A percentile compares a stretch with the other conserved stretches of the same genome.
Conservation (phyloP, 2,888 invertebrate genomes). For the Dione vanillae region DNA sequence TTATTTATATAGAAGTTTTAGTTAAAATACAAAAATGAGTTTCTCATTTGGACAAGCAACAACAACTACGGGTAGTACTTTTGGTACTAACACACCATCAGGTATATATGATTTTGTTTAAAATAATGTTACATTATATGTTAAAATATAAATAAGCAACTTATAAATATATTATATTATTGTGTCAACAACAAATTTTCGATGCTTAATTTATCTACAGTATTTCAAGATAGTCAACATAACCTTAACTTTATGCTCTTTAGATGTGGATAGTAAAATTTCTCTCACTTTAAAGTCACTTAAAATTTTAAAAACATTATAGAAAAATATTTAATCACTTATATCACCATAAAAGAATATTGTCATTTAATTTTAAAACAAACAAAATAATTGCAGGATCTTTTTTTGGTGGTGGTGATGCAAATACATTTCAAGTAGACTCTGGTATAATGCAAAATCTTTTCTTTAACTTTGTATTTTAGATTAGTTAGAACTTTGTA, state of each 20-base stretch:
- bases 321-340: too few species aligned
- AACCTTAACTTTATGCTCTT: slow-evolving; percentile 10
- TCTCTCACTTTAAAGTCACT: too few species aligned
- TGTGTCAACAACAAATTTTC: not conserved
- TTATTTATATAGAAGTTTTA: not conserved
- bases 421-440: slow-evolving; percentile 66
- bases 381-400: slow-evolving; percentile 58
- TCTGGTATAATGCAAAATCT: slow-evolving; percentile 54
- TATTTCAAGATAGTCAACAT: slow-evolving; percentile 16
- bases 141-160: not conserved
- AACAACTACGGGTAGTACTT: slow-evolving; percentile 65
- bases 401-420: slow-evolving; percentile 73
- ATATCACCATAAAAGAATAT: not conserved
- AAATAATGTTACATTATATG: too few species aligned
- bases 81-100: slow-evolving; percentile 68
- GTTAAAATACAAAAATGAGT: slow-evolving; percentile 58
- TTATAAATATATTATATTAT: not conserved
- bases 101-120: slow-evolving; percentile 53
- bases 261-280: too few species aligned
- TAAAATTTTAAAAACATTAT: too few species aligned
- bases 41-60: slow-evolving; percentile 64
- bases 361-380: not conserved
- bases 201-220: not conserved
- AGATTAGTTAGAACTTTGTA: not conserved
- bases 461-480: slow-evolving; percentile 11